phyloP scores from a whole-genome alignment of 2,888 invertebrate genomes.

The Coremacera marginata region DNA sequence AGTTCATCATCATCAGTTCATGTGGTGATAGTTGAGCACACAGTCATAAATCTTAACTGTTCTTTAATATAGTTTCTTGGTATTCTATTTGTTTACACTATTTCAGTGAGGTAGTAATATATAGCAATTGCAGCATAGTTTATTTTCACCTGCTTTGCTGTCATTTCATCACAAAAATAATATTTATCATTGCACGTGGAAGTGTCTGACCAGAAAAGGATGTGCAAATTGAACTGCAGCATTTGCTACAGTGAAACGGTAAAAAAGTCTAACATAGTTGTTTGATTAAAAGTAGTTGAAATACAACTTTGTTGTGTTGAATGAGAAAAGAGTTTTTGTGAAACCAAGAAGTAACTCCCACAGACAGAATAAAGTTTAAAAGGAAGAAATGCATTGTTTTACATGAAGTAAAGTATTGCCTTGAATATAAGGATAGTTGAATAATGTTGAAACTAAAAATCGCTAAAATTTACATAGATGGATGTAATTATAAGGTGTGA shows the following conservation, averaged over 20 bases:
- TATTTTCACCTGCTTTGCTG: conserved; percentile 33
- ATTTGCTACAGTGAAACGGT: neutral
- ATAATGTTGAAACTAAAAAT: too few relatives aligned
- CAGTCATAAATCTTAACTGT: conserved; percentile 16
- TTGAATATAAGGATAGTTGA: too few relatives aligned
- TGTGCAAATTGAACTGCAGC: conserved; percentile 10
- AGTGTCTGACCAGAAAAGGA: neutral
- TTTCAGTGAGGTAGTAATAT: neutral
- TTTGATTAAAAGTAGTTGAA: neutral
- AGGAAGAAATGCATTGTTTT: too few relatives aligned
- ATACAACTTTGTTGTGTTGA: neutral
- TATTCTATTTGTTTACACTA: conserved; percentile 21
- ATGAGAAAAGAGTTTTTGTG: neutral
- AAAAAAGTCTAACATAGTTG: neutral
- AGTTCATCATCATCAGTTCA: too few relatives aligned
- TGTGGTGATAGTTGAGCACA: neutral
- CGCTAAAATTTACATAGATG: too few relatives aligned
- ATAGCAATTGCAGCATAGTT: neutral
- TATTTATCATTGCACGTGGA: conserved; percentile 18
- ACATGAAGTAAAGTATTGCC: too few relatives aligned
- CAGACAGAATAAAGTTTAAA: too few relatives aligned
- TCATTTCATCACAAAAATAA: conserved; percentile 20
- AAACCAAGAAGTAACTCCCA: too few relatives aligned
- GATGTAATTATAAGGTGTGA: too few relatives aligned
- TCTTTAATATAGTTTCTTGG: neutral